Conservation (phyloP, 2,797 vertebrate species). For the Sebastolobus altivelis region DNA sequence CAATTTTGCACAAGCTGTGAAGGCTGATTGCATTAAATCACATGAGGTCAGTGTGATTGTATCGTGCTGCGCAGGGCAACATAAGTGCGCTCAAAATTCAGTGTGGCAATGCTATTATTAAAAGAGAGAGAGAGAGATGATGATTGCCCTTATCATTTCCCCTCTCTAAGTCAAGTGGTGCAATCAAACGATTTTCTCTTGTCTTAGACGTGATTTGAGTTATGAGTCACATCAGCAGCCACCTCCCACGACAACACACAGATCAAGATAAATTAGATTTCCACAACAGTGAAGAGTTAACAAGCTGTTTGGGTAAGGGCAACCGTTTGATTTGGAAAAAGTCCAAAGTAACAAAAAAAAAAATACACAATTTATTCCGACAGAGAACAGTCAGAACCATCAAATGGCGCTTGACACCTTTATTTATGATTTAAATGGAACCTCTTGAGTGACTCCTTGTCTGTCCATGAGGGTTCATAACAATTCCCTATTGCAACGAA, state of each 20-base stretch:
- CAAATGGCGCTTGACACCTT: background rate
- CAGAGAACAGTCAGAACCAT: background rate
- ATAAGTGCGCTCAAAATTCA: constrained; percentile 55
- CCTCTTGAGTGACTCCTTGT: background rate
- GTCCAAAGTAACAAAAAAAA: background rate
- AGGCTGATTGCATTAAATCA: constrained; percentile 74
- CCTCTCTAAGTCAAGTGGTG: constrained; percentile 44
- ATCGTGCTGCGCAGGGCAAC: constrained; percentile 37
- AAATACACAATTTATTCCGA: background rate
- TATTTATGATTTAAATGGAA: background rate
- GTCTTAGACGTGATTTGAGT: constrained; percentile 31
- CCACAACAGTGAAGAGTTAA: background rate
- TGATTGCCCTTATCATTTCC: constrained; percentile 29
- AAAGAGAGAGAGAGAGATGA: constrained; percentile 10
- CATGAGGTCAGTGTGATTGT: constrained; percentile 65
- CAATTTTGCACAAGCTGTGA: constrained; percentile 73
- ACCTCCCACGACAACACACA: background rate
- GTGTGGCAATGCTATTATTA: constrained; percentile 39
- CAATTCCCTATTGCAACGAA: background rate
- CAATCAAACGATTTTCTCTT: constrained; percentile 58
- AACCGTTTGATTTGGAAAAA: background rate
- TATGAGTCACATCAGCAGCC: constrained; percentile 31
- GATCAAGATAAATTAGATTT: constrained; percentile 21
- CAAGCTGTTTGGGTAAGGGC: background rate
- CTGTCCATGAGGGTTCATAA: background rate